A percentile compares a stretch with the other conserved stretches of the same genome.
Evolutionary conservation across 2,113 vertebrate genomes (phyloP).

Genomic region (Semicossyphus pulcher): DNA sequence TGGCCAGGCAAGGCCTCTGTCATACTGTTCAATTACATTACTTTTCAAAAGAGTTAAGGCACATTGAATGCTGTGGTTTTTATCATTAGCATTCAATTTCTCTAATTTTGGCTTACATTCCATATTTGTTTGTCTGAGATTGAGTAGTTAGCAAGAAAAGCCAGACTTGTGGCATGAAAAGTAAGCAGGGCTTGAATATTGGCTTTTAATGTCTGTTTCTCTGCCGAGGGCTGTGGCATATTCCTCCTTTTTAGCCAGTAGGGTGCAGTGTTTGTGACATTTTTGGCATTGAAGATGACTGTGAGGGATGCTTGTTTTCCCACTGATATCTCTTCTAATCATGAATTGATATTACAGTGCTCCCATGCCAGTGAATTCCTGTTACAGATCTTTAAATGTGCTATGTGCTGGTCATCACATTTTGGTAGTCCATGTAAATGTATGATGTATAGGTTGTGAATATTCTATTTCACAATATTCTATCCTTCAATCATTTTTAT

Average conservation of each 20-base stretch:
- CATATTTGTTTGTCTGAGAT: neutral
- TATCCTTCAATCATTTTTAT: neutral
- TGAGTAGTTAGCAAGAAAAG: neutral
- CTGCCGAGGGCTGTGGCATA: neutral
- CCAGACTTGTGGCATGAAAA: neutral
- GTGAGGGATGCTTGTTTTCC: neutral
- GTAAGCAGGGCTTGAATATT: neutral
- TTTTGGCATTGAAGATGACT: neutral
- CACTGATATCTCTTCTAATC: neutral
- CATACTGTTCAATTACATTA: neutral
- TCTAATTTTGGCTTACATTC: neutral
- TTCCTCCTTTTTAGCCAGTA: neutral
- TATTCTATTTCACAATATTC: neutral
- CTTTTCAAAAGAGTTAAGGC: too few relatives aligned
- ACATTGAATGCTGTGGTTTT: neutral
- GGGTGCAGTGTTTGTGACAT: slow-evolving; percentile 1
- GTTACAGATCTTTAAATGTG: neutral
- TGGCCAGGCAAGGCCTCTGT: neutral
- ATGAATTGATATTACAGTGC: neutral
- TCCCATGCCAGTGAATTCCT: neutral
- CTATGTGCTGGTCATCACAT: neutral
- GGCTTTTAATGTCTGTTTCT: neutral
- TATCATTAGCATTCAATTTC: neutral
- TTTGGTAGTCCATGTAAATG: neutral
- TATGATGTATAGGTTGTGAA: neutral